Conservation (phyloP, 1,140 invertebrate genomes). For the Anastrepha ludens region DNA sequence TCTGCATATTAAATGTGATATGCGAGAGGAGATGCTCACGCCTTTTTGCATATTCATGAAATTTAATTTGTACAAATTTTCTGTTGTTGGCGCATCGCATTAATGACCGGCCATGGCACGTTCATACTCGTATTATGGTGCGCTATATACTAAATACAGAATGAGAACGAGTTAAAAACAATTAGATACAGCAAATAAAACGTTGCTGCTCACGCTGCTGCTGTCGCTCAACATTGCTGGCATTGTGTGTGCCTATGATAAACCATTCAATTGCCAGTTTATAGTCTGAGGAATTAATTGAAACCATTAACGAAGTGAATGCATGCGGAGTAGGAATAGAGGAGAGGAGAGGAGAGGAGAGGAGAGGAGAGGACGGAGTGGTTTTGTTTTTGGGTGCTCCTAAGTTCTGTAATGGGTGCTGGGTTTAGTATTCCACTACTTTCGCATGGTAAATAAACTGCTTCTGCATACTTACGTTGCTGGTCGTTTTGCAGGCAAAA, state of each 20-base stretch:
- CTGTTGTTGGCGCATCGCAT: constrained; percentile 44
- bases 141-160: constrained; percentile 13
- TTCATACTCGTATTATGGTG: background rate
- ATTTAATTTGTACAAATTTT: constrained; percentile 53
- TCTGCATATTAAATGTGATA: constrained; percentile 51
- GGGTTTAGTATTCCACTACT: background rate
- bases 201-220: background rate
- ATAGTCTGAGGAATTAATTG: constrained; percentile 40
- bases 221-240: background rate
- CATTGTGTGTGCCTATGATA: constrained; percentile 43
- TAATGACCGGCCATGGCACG: constrained; percentile 37
- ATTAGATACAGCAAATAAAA: constrained; percentile 50
- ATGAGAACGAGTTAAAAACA: constrained; percentile 47
- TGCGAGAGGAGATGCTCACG: constrained; percentile 39
- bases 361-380: background rate
- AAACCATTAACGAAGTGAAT: constrained; percentile 29
- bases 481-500: background rate
- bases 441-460: background rate
- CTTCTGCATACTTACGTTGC: background rate
- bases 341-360: background rate
- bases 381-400: background rate
- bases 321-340: background rate
- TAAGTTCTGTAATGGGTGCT: background rate
- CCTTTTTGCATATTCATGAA: constrained; percentile 51
- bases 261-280: constrained; percentile 46